These are phyloP conservation scores for Carpatolechia fugitivella DNA, from an alignment of 2,888 invertebrate genomes.

Conservation along the genomic window DNA sequence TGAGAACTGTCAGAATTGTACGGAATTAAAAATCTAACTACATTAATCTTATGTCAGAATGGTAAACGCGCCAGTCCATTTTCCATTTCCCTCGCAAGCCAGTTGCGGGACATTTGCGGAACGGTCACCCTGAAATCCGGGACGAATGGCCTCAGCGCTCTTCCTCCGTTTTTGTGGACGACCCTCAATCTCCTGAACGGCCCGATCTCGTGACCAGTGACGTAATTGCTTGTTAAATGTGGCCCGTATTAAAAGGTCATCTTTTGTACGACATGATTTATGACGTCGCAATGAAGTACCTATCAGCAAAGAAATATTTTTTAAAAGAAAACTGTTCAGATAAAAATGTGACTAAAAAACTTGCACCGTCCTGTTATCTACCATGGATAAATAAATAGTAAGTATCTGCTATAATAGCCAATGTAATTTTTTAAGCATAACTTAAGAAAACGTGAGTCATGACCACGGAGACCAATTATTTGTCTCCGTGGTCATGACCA, in stretches of 20 bases:
- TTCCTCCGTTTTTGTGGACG: slow-evolving; percentile 24
- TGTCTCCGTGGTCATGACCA: no score
- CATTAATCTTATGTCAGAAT: no score
- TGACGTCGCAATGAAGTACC: not conserved
- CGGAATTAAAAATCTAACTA: not conserved
- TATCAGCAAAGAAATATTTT: no score
- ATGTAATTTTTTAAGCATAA: no score
- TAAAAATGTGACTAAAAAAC: no score
- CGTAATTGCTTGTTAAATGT: slow-evolving; percentile 27
- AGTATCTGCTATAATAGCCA: no score
- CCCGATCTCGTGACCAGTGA: slow-evolving; percentile 19
- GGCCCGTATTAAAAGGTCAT: slow-evolving; percentile 15
- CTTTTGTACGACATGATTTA: slow-evolving; percentile 12
- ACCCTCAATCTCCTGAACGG: slow-evolving; percentile 21
- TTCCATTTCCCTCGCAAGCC: slow-evolving; percentile 24
- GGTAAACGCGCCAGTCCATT: slow-evolving; percentile 6
- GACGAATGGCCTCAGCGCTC: slow-evolving; percentile 19
- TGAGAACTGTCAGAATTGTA: no score
- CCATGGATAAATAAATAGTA: no score
- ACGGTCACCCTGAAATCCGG: slow-evolving; percentile 31
- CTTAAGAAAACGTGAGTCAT: no score
- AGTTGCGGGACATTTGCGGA: slow-evolving; percentile 13
- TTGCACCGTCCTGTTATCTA: no score
- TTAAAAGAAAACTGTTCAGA: no score
- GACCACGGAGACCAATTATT: no score